Evolutionary conservation across 2,888 invertebrate genomes (phyloP), one percentile per base, ranked within the genome.

Genomic region (Tubiluchus corallicola): DNA sequence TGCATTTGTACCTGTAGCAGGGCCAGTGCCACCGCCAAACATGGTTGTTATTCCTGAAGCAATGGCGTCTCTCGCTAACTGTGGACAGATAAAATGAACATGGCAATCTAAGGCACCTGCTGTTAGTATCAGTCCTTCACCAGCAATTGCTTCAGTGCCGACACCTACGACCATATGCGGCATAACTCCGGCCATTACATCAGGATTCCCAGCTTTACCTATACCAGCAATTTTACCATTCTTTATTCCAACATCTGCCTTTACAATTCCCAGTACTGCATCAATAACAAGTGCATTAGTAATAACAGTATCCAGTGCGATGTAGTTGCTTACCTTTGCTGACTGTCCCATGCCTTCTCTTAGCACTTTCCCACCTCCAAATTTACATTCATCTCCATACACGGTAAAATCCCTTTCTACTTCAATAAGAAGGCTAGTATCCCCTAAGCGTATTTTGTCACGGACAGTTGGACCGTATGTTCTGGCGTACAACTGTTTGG

Each of bases 201-300:
- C 62, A 2, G 60, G 60, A 46, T 62, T 62, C 3, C 62, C 62
- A 19, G 61, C 58, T 51, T 62, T 62, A 2, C 62, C 62, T 20
- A 62, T 58, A 3, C 57, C 60, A 13, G 48, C 52, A 21, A 62
- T 61, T 41, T 45, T 45, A 2, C 57, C 57, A 52, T 60, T 49
- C 59, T 59, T 62, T 5, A 63, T 61, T 16, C 62, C 62, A 41
- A 63, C 50, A 47, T 63, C 62, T 2, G 61, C 61, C 48, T 63
- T 63, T 13, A 60, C 44, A 9, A 63, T 55, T 3, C 62, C 61
- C 2, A 54, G 47, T 2, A 58, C 52, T 9, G 60, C 57, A 48
- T 63, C 62, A 9, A 63, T 48, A 18, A 62, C 57, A 2, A 63
- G 48, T 3, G 60, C 61, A 45, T 61, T 62, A 3, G 62, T 61